Base-by-base conservation (phyloP, 2,113 vertebrate species). In the Gymnorhina tibicen region DNA sequence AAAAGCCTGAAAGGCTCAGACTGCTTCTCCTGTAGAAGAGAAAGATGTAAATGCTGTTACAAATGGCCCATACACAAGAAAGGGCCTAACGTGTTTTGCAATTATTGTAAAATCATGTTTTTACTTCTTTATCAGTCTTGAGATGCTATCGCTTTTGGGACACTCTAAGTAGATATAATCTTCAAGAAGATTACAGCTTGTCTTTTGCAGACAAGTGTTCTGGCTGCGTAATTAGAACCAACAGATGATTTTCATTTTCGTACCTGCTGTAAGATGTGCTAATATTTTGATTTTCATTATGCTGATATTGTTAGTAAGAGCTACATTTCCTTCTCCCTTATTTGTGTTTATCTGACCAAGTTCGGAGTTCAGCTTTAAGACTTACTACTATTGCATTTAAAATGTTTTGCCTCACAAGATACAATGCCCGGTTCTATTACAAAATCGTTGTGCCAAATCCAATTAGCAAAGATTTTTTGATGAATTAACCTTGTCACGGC, bases 381-480 rank as follows among this genome's bases (percentile, higher is more conserved):
- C 37, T 64, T 90, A n/a, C 42, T 77, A 10, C 16, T 68, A 24
- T 76, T 85, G 39, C 35, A 47, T 72, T 69, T 72, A 87, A 46
- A 82, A 56, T 74, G 41, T 68, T 60, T 76, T 68, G 39, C 10
- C 44, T 46, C 21, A 26, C 37, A 93, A 88, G 70, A 88, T 37
- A 76, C 49, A 42, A 53, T 68, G 66, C 41, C 32, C 8, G 0
- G 21, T 85, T 87, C 78, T 68, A 68, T 30, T 82, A 68, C 20
- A 94, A 92, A 88, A 86, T 88, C 82, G 59, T 83, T 3, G 14
- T 74, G 88, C 88, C 94, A 97, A 95, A 94, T 92, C 75, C 68
- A 97, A 92, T 96, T 95, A 97, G 68, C 85, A 88, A 85, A 86
- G 88, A 90, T 80, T 93, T 94, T 94, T 93, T 95, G 55, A 94